Evolutionary conservation across 2,888 invertebrate species (phyloP), one percentile per base, ranked within the genome.

Genomic region (Eurytoma adleriae): DNA sequence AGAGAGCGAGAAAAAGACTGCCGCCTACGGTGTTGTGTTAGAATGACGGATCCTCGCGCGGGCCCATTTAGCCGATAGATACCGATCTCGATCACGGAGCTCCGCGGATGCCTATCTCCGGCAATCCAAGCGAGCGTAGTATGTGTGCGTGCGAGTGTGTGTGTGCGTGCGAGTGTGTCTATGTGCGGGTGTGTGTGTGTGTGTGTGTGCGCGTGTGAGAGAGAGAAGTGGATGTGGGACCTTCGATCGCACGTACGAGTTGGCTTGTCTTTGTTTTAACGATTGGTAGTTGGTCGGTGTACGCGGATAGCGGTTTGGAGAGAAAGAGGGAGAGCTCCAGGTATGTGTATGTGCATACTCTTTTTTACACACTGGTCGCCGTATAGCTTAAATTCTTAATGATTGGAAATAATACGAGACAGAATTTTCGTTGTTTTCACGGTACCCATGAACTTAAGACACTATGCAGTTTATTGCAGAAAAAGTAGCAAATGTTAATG

Each of bases 41-140:
- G 88, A 89, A 89, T 89, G 89, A 89, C 87, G 86, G 86, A 89
- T 89, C 87, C 87, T 84, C 86, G 81, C 82, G 83, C 80, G 85
- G 85, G 85, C 85, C 86, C 86, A 87, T 88, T 88, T 88, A 87
- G 88, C 85, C 85, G 83, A 84, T 83, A 87, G 89, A 89, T 89
- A 89, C 85, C 82, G 84, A 89, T 89, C 89, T 88, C 83, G 84
- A 85, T 85, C 82, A 66, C 83, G 73, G 77, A 78, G 61, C 12
- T 14, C 57, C 71, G 75, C 74, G 83, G 83, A 83, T 83, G 81
- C 79, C 83, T 83, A 80, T 84, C 84, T 80, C 70, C 40, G 62
- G 50, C 80, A 69, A 78, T 69, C 59, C 64, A 57, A 68, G 16
- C 52, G 52, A 24, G 66, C 30, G 73, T 69, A 76, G 18, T 50